Evolutionary conservation across 2,888 invertebrate species (phyloP), one percentile per base, ranked within the genome.

Genomic region (Cataglyphis altisquamis): DNA sequence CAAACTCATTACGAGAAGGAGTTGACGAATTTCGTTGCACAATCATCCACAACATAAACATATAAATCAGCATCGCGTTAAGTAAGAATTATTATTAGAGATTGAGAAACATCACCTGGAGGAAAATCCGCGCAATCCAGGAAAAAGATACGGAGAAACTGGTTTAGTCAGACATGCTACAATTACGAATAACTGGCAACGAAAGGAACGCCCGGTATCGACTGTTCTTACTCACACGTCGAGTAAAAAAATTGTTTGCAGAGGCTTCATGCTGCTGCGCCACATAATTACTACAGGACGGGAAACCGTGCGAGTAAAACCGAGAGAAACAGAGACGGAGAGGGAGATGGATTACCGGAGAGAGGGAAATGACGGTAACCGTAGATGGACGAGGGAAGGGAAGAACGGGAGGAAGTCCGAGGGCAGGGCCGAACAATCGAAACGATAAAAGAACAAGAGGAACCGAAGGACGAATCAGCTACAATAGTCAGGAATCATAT

Each of bases 151-250:
- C 9, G 41, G 12, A 10, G 25, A 18, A 62, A 39, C 18, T 2
- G 60, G 18, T 32, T 36, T 78, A 78, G 36, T 60, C 18, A 73
- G 18, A 12, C 21, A 1, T 39, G n/a, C 2, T 15, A 12, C 25
- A 25, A 4, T 25, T 25, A 21, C 25, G n/a, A 73, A 36, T 25
- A 41, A 21, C 4, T 48, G 6, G 10, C 29, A 60, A 41, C 6
- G 12, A 36, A n/a, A 60, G 21, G 18, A 77, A n/a, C 52, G 41
- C 70, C 36, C 6, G 32, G n/a, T 60, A 45, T 73, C 45, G 78
- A 41, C 0, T 57, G 6, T 21, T 48, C 57, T 72, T 86, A 90
- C 91, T 91, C 86, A 90, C 91, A 82, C 70, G 68, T 90, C 86
- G 60, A 86, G 86, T 62, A 83, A 80, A 67, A 70, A 86, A 78